Conservation (phyloP, 1,140 invertebrate genomes). For the Ostrea denselamellosa region DNA sequence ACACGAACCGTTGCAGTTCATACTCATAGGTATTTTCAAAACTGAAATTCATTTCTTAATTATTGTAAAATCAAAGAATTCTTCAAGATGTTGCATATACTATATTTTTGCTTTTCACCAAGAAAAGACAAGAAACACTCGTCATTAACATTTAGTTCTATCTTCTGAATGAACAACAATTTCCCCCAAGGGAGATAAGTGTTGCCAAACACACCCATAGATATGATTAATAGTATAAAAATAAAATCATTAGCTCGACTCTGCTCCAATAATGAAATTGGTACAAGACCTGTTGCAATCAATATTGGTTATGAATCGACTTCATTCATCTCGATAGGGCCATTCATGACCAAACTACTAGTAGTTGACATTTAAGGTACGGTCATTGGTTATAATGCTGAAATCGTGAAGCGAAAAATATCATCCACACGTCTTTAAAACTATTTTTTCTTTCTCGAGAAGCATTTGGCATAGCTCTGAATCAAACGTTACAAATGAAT, state of each 20-base stretch:
- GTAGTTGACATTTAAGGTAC: too few species aligned
- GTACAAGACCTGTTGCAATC: background rate
- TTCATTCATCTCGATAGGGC: background rate
- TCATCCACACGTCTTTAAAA: too few species aligned
- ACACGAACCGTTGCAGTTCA: too few species aligned
- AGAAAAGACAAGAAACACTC: background rate
- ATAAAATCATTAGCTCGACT: background rate
- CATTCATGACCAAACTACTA: background rate
- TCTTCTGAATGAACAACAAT: background rate
- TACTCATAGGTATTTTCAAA: too few species aligned
- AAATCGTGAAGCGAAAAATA: too few species aligned
- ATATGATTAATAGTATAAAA: background rate
- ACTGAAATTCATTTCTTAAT: too few species aligned
- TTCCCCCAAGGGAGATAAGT: background rate
- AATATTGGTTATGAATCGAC: background rate
- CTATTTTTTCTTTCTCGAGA: too few species aligned
- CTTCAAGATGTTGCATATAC: background rate
- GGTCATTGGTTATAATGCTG: too few species aligned
- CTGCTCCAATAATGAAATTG: background rate
- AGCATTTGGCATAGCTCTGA: too few species aligned
- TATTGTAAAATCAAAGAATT: too few species aligned
- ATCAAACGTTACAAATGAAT: too few species aligned
- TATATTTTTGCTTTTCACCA: background rate
- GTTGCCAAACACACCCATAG: background rate
- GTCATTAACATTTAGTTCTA: background rate